A percentile compares a stretch with the other conserved stretches of the same genome.
phyloP scores from a whole-genome alignment of 2,797 vertebrate species.

The Manis pentadactyla region DNA sequence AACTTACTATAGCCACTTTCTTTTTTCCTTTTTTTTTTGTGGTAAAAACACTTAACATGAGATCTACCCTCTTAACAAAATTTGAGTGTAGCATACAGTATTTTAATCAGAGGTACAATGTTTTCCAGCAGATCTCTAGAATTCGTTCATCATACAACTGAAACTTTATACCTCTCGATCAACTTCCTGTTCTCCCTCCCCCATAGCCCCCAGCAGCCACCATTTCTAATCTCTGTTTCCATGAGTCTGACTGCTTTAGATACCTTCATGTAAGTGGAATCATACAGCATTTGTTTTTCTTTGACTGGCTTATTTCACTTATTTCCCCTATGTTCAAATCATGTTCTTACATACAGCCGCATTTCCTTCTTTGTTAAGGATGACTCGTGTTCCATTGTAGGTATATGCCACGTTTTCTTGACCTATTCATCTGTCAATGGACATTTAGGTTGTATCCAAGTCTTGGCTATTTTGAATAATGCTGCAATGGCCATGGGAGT shows the following conservation, averaged over 20 bases:
- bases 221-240: background rate
- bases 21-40: background rate
- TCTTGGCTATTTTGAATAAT: background rate
- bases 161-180: background rate
- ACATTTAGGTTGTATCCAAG: background rate
- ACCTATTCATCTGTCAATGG: background rate
- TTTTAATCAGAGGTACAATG: rapidly evolving
- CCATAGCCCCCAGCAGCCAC: background rate
- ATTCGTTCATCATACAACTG: too few species aligned
- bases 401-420: background rate
- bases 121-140: background rate
- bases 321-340: background rate
- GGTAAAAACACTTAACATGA: background rate
- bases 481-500: background rate
- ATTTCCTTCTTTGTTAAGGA: background rate
- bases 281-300: background rate
- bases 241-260: background rate
- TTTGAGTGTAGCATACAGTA: background rate
- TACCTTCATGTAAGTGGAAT: background rate
- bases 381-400: background rate
- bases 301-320: background rate
- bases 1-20: background rate
- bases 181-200: background rate
- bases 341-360: background rate
- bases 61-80: background rate